A percentile compares a stretch with the other conserved stretches of the same genome.
Evolutionary conservation across 2,113 vertebrate genomes (phyloP).

Genomic region (Hirundichthys speculiger): DNA sequence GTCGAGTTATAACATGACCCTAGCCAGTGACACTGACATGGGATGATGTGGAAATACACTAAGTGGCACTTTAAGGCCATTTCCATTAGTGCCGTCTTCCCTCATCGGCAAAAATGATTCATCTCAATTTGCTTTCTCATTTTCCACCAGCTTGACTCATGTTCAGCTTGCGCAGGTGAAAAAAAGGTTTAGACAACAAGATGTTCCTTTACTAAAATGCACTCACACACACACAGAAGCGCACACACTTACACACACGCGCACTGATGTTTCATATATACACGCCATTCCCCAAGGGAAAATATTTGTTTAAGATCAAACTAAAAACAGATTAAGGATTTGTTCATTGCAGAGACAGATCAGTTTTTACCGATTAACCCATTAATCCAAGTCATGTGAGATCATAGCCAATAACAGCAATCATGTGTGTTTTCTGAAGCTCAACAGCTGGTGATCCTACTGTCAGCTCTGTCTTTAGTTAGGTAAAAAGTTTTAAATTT

Average conservation of each 20-base stretch:
- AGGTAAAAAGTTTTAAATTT: too few species aligned
- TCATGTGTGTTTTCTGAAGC: neutral
- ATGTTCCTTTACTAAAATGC: neutral
- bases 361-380: neutral
- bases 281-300: neutral
- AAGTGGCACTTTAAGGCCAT: conserved; percentile 62
- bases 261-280: neutral
- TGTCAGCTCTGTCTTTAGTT: neutral
- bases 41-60: conserved; percentile 50
- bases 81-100: conserved; percentile 63
- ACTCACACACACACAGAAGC: neutral
- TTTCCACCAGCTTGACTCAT: conserved; percentile 65
- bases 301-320: neutral
- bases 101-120: conserved; percentile 52
- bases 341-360: neutral
- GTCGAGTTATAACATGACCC: neutral
- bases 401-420: neutral
- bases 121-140: conserved; percentile 62
- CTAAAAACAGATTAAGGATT: conserved; percentile 1
- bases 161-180: conserved; percentile 53
- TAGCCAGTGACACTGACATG: conserved; percentile 24
- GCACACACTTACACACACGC: neutral
- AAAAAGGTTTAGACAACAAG: conserved; percentile 14
- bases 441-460: neutral
- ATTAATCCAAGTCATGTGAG: neutral